Evolutionary conservation across 1,140 invertebrate genomes (phyloP), one percentile per base, ranked within the genome.

Genomic region (Drosophila prosaltans): DNA sequence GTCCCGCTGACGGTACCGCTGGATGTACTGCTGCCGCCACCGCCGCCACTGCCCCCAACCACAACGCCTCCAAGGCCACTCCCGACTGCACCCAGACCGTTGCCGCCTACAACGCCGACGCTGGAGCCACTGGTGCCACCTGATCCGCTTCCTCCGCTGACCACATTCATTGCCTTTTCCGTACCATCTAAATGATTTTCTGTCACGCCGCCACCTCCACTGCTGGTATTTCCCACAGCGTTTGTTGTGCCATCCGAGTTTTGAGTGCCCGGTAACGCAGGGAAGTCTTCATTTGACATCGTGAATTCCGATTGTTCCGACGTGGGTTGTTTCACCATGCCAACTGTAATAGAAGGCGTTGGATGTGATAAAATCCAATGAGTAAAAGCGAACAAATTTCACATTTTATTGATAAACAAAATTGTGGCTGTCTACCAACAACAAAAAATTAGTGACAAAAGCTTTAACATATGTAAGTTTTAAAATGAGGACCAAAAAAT

Each of bases 271-370:
- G 96, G 99, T 93, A 99, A 94, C 91, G 99, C 98, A 75, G 98
- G 98, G 94, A 99, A 99, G 93, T 99, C 99, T 94, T 99, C 98
- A 78, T 96, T 97, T 80, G 98, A 98, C 95, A 99, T 99, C 77
- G 97, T 97, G 93, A 99, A 99, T 93, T 99, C 98, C 84, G 95
- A 97, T 79, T 97, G 95, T 93, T 98, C 97, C 36, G 96, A 95
- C 85, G 96, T 96, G 69, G 97, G 97, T 92, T 98, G 97, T 93
- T 98, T 98, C 74, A 99, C 98, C 97, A 98, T 98, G 89, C 97
- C 97, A 93, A 98, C 97, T 97, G 92, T 30, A 93, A 93, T 3
- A 4, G 40, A 16, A 4, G 24, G 8, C 43, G 59, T 58, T 36
- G 0, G 8, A 5, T 40, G 39, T 40, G 39, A 40, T 40, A 40